Evolutionary conservation across 2,797 vertebrate genomes (phyloP).

Genomic region (Myotis myotis): DNA sequence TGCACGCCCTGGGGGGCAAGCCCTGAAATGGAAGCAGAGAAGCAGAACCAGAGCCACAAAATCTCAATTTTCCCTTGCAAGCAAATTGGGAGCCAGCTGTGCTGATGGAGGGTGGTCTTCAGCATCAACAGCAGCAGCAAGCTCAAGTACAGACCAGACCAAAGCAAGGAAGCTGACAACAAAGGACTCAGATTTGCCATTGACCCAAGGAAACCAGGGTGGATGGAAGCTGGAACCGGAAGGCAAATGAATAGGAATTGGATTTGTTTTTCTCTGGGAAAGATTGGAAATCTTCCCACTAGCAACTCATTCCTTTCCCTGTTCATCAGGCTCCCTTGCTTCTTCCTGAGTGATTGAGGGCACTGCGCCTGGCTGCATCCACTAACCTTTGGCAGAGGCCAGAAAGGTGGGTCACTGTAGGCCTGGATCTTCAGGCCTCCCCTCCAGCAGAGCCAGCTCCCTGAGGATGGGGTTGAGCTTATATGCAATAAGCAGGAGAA

Average conservation of each 20-base stretch:
- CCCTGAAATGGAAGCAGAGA: not conserved
- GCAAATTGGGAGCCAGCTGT: slow-evolving; percentile 45
- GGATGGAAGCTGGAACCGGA: not conserved
- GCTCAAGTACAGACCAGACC: not conserved
- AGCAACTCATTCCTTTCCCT: not conserved
- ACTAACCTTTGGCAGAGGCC: not conserved
- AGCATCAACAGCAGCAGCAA: not conserved
- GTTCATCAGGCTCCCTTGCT: not conserved
- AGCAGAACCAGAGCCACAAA: slow-evolving; percentile 18
- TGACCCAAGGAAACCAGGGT: not conserved
- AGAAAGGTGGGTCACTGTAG: not conserved
- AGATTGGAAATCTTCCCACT: slow-evolving; percentile 16
- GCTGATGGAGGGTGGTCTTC: slow-evolving; percentile 19
- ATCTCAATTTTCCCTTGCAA: slow-evolving; percentile 42
- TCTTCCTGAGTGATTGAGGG: not conserved
- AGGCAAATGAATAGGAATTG: not conserved
- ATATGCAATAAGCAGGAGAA: not conserved
- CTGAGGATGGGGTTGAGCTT: not conserved
- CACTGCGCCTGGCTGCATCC: not conserved
- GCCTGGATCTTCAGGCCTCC: not conserved
- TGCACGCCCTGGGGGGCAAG: not conserved
- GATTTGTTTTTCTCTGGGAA: slow-evolving; percentile 10
- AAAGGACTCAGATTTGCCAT: not conserved
- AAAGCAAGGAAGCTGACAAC: not conserved
- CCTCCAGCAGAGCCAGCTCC: not conserved